Conservation (phyloP, 2,888 invertebrate genomes). For the Euproctis similis region DNA sequence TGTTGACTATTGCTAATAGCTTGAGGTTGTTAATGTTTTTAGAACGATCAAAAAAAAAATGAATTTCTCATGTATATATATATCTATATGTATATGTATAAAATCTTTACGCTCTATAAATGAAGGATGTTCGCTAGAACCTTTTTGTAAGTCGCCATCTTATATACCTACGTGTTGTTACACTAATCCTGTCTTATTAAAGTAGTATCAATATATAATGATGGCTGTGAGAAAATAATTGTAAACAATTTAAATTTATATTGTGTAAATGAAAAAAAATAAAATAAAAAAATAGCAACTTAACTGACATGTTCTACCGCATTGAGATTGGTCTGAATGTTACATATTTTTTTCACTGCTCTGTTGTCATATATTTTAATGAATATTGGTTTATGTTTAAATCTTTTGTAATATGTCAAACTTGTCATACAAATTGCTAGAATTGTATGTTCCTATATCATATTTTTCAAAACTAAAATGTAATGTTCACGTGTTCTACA, state of each 20-base stretch:
- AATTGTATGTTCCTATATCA: too few species aligned
- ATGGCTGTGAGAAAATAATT: conserved; percentile 75
- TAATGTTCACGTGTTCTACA: too few species aligned
- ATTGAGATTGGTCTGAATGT: conserved; percentile 37
- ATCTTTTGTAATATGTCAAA: conserved; percentile 4
- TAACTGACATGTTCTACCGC: conserved; percentile 47
- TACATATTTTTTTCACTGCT: conserved; percentile 20
- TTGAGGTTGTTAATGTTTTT: conserved; percentile 75
- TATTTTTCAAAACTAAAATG: too few species aligned
- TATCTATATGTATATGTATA: conserved; percentile 21
- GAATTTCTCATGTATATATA: conserved; percentile 68
- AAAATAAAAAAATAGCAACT: conserved; percentile 52
- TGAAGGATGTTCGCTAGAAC: conserved; percentile 71
- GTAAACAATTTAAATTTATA: conserved; percentile 74
- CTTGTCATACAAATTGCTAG: too few species aligned
- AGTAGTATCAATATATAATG: conserved; percentile 76
- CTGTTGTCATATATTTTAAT: conserved; percentile 18
- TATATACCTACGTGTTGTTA: conserved; percentile 65
- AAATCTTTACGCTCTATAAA: conserved; percentile 54
- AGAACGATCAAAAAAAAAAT: conserved; percentile 70
- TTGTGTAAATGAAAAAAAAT: conserved; percentile 64
- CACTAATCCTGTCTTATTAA: conserved; percentile 72
- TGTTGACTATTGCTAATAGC: conserved; percentile 77
- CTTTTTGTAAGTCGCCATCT: conserved; percentile 71
- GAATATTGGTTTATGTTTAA: conserved; percentile 11